These are phyloP conservation scores for Serranus cabrilla DNA, from an alignment of 2,797 vertebrate species.

Conservation along the genomic window DNA sequence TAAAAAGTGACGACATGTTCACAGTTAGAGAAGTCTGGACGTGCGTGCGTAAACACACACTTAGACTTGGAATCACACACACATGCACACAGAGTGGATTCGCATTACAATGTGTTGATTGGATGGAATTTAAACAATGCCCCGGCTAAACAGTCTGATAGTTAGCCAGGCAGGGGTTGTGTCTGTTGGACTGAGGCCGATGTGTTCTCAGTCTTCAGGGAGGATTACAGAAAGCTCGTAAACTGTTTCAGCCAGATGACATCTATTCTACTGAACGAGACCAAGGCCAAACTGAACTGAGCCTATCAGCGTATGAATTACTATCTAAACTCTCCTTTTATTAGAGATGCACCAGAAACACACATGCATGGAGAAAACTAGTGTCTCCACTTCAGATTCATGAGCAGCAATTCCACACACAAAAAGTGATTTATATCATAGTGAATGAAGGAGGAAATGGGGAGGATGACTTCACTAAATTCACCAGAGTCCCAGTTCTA, in stretches of 20 bases:
- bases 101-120: slow-evolving; percentile 75
- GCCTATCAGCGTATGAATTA: slow-evolving; percentile 16
- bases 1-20: slow-evolving; percentile 53
- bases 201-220: slow-evolving; percentile 63
- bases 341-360: slow-evolving; percentile 5
- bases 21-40: slow-evolving; percentile 28
- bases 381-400: slow-evolving; percentile 34
- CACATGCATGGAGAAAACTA: not conserved
- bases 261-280: slow-evolving; percentile 43
- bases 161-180: slow-evolving; percentile 62
- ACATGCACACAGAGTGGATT: slow-evolving; percentile 36
- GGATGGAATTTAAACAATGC: slow-evolving; percentile 84
- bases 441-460: slow-evolving; percentile 46
- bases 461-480: slow-evolving; percentile 58
- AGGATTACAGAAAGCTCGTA: slow-evolving; percentile 68
- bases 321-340: slow-evolving; percentile 33
- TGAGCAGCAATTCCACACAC: slow-evolving; percentile 28
- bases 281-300: not conserved
- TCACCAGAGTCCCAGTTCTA: slow-evolving; percentile 43
- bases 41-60: slow-evolving; percentile 12
- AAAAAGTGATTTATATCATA: slow-evolving; percentile 54
- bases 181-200: slow-evolving; percentile 66
- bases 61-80: slow-evolving; percentile 18
- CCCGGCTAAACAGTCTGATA: slow-evolving; percentile 66
- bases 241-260: slow-evolving; percentile 59